Conservation (phyloP, 2,797 vertebrate genomes). For the Hoplostethus mediterraneus region DNA sequence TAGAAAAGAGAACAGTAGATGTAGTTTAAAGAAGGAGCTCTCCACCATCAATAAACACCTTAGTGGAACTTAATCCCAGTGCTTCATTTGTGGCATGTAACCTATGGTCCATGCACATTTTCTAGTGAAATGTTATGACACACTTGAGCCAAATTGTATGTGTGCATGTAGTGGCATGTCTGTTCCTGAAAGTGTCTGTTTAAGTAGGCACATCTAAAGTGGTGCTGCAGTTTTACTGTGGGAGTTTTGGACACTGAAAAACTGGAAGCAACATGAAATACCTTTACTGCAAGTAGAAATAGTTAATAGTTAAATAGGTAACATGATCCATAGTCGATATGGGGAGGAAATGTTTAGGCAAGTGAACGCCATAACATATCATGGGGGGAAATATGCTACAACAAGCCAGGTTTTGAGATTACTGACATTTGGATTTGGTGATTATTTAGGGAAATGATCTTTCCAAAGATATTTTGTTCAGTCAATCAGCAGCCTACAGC, state of each 20-base stretch:
- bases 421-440: no score
- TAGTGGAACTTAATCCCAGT: conserved; percentile 57
- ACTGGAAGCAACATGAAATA: conserved; percentile 35
- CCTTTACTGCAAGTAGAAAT: conserved; percentile 32
- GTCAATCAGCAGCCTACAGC: neutral
- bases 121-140: conserved; percentile 79
- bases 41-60: conserved; percentile 45
- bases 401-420: no score
- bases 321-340: neutral
- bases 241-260: conserved; percentile 10
- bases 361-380: no score
- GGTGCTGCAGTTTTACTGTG: conserved; percentile 33
- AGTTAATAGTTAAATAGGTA: conserved; percentile 3
- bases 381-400: no score
- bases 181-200: conserved; percentile 62
- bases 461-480: neutral
- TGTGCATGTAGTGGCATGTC: conserved; percentile 76
- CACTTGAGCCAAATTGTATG: conserved; percentile 77
- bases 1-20: conserved; percentile 38
- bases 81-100: conserved; percentile 72
- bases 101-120: conserved; percentile 69
- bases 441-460: no score
- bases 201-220: conserved; percentile 63
- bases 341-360: neutral
- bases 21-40: conserved; percentile 15